phyloP scores from a whole-genome alignment of 1,140 invertebrate genomes.

The Nephotettix cincticeps region DNA sequence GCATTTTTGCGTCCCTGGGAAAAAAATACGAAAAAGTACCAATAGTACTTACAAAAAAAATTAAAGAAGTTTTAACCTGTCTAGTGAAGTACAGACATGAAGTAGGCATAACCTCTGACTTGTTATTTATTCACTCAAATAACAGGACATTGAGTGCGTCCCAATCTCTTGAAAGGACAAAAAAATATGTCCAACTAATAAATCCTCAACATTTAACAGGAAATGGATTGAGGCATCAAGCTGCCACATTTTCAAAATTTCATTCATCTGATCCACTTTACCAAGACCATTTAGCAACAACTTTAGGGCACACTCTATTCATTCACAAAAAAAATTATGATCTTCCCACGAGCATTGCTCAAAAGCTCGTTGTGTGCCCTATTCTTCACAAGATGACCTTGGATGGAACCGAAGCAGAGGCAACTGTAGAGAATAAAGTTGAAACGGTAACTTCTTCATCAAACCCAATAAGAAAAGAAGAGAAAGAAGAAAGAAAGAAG shows the following conservation, averaged over 20 bases:
- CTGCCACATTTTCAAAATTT: constrained; percentile 8
- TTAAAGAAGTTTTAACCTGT: not conserved
- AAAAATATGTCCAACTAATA: not conserved
- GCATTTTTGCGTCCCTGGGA: not conserved
- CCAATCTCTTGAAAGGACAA: not conserved
- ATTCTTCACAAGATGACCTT: constrained; percentile 10
- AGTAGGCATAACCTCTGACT: not conserved
- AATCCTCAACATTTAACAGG: constrained; percentile 19
- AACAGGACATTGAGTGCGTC: not conserved
- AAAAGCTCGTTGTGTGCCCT: constrained; percentile 19
- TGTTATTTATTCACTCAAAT: not conserved
- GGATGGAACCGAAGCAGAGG: too few relatives aligned
- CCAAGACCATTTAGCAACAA: constrained; percentile 5
- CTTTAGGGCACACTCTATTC: constrained; percentile 16
- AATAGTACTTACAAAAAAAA: not conserved
- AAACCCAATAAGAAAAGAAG: too few relatives aligned
- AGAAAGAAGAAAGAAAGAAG: too few relatives aligned
- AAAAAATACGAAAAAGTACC: constrained; percentile 13
- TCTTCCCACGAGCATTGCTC: constrained; percentile 1
- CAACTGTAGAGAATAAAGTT: too few relatives aligned
- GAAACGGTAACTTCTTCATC: too few relatives aligned
- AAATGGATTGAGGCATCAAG: constrained; percentile 22
- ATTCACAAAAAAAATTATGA: constrained; percentile 24
- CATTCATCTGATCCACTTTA: constrained; percentile 12
- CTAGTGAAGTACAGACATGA: not conserved